phyloP scores from a whole-genome alignment of 2,113 vertebrate genomes.

The Orycteropus afer region DNA sequence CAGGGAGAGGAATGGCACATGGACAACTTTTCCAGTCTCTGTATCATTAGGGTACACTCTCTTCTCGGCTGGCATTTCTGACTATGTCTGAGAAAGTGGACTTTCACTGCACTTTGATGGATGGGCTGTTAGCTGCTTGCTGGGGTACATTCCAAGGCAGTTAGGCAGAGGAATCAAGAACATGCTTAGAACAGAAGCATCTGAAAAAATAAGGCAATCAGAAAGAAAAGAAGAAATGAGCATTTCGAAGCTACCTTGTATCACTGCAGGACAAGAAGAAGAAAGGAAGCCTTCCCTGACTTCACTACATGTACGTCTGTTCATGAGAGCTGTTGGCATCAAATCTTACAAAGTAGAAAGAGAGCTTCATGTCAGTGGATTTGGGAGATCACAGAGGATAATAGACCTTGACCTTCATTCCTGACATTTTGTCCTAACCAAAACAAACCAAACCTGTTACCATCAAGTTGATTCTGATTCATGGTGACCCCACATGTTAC shows the following conservation, averaged over 20 bases:
- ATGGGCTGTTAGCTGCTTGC: background rate
- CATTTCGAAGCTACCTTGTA: background rate
- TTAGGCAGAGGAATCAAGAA: background rate
- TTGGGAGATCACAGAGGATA: background rate
- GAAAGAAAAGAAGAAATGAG: background rate
- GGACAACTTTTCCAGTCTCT: background rate
- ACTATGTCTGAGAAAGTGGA: background rate
- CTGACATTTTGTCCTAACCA: background rate
- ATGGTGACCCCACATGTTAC: background rate
- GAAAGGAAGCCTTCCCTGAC: background rate
- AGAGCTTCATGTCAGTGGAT: background rate
- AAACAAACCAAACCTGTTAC: background rate
- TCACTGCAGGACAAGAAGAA: slow-evolving; percentile 37
- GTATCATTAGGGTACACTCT: fast-evolving
- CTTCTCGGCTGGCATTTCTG: background rate
- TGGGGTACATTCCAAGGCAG: background rate
- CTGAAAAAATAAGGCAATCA: background rate
- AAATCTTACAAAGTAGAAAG: background rate
- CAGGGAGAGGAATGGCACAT: fast-evolving
- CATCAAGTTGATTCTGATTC: background rate
- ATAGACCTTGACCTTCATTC: background rate
- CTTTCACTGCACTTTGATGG: fast-evolving
- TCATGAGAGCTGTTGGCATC: background rate
- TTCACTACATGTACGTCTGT: no score
- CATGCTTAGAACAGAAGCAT: background rate